Base-by-base conservation (phyloP, 2,113 vertebrate species). In the Hippopotamus amphibius region DNA sequence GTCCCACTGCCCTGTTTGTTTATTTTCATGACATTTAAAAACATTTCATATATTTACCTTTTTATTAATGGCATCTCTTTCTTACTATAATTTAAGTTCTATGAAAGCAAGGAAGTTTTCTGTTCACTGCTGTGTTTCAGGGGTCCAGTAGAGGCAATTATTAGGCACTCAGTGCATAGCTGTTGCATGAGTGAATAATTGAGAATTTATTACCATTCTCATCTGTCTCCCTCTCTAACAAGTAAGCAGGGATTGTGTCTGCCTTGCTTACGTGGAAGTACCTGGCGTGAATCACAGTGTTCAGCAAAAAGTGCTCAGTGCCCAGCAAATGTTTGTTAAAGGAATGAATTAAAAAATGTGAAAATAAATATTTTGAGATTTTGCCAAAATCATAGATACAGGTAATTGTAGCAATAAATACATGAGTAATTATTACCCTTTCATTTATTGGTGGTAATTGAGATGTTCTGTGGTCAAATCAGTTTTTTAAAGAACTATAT, bases 401-500 rank as follows among this genome's bases (percentile, higher is more conserved):
- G 28, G 41, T n/a, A 63, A n/a, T 79, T 28, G 93, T 74, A 80
- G 19, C 57, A 17, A 55, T 76, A 48, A 88, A 88, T 84, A 46
- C 22, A 46, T 92, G 69, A 43, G 7, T 57, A 61, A 83, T 82
- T 41, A 46, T 48, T 7, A 76, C 5, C 37, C 7, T 88, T 59
- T 88, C 33, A 41, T 69, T n/a, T 61, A 14, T 82, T 90, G 61
- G 22, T 72, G 5, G 30, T 41, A 84, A 77, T 13, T 71, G 72
- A 33, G 65, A 66, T 90, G n/a, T 59, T 81, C 59, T 90, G 16
- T 92, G 84, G 10, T 66, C 28, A 87, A 81, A 77, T 92, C 37
- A 61, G n/a, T 72, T 94, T 93, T 90, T 22, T 66, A 90, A 81
- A 93, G 33, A 66, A 72, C 22, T 77, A n/a, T 16, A 21, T n/a